These are phyloP conservation scores for Coccyzus lansbergi DNA, from an alignment of 2,797 vertebrate species.

Conservation along the genomic window DNA sequence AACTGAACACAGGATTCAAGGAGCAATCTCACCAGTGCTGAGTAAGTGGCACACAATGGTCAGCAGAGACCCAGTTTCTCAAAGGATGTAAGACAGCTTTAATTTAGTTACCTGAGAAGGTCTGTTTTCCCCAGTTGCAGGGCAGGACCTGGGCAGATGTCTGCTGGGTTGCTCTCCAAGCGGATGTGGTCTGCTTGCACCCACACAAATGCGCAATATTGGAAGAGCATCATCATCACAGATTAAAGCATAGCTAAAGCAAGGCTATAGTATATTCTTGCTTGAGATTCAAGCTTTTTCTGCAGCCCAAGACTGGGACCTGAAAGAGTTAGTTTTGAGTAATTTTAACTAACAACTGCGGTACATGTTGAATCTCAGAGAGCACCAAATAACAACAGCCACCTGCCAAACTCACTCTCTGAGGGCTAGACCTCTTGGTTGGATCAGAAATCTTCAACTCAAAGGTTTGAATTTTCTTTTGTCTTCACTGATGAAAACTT, in stretches of 20 bases:
- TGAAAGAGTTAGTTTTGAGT: not conserved
- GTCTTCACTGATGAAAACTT: not conserved
- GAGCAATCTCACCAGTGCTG: no score
- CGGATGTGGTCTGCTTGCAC: not conserved
- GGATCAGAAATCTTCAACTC: not conserved
- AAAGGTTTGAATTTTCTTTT: not conserved
- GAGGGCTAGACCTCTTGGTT: not conserved
- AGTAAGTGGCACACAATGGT: rapidly evolving
- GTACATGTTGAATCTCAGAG: rapidly evolving
- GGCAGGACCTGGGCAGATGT: not conserved
- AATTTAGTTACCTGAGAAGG: not conserved
- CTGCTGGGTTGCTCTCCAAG: not conserved
- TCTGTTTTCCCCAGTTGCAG: not conserved
- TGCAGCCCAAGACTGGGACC: not conserved
- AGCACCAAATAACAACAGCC: not conserved
- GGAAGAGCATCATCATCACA: rapidly evolving
- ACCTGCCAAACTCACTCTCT: not conserved
- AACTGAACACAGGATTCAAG: no score
- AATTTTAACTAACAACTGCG: not conserved
- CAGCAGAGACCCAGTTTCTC: not conserved
- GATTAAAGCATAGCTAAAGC: not conserved
- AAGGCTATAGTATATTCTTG: not conserved
- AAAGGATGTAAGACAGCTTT: rapidly evolving
- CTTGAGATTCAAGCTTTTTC: not conserved
- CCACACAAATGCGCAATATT: not conserved